Base-by-base conservation (phyloP, 1,140 invertebrate species). In the Trichonephila clavata region DNA sequence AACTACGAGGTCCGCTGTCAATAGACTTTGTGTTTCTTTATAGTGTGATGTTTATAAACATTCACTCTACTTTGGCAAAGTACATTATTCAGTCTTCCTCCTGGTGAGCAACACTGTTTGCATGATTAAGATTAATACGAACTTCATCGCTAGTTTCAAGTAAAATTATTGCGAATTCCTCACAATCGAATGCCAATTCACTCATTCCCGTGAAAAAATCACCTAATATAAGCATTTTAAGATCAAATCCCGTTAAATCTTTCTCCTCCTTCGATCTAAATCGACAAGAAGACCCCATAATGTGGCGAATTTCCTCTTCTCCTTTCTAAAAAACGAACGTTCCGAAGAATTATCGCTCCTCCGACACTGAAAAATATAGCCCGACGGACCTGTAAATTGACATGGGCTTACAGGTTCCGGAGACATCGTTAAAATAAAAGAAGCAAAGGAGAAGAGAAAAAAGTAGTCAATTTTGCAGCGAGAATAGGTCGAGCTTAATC, bases 351-450 rank as follows among this genome's bases (percentile, higher is more conserved):
- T 90, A 89, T 89, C 61, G 63, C 32, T 65, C 60, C 18, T 50
- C 14, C 59, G 63, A 57, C 89, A 39, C 89, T 90, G 71, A 92
- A 88, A 93, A 93, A 93, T 93, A 93, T 86, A 60, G 71, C 92
- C 71, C 84, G n/a, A 18, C 24, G 57, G 77, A 57, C 86, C 86
- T 93, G 86, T 93, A 93, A 93, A 93, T 93, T 86, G 92, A 57
- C 84, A 27, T 60, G 16, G 92, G 86, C 92, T 93, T 93, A 77
- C 86, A 27, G 92, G 21, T 57, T 24, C 59, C 27, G 77, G n/a
- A 63, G 27, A 39, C 84, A 63, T 93, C 77, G 59, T 87, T 87
- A 88, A 93, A 90, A 88, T 83, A 59, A 77, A 57, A 87, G 86
- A 60, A 27, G 32, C 59, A 43, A 24, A 21, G 2, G 71, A 77